Evolutionary conservation across 2,113 vertebrate genomes (phyloP).

Genomic region (Acinonyx jubatus): DNA sequence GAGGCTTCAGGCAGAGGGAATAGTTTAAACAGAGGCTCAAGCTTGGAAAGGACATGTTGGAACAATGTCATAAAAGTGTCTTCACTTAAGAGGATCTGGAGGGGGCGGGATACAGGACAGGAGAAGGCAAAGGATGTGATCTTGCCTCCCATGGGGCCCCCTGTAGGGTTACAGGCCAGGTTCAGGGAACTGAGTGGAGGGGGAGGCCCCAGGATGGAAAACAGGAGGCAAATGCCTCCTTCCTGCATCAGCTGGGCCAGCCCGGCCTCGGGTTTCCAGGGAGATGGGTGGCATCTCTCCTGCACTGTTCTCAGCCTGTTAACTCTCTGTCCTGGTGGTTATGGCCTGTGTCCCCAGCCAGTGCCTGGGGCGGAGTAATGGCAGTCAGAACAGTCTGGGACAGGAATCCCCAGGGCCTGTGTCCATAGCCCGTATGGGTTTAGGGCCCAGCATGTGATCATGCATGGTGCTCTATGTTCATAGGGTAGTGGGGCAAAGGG

Average conservation of each 20-base stretch:
- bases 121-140: not conserved
- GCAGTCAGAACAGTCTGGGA: not conserved
- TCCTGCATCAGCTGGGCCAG: not conserved
- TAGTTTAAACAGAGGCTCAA: not conserved
- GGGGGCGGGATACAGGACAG: not conserved
- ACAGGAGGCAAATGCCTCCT: not conserved
- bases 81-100: not conserved
- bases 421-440: not conserved
- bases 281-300: rapidly evolving
- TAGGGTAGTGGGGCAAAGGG: too few species aligned
- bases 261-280: not conserved
- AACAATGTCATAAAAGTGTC: rapidly evolving
- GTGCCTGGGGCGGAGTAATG: not conserved
- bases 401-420: not conserved
- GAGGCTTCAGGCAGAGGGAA: not conserved
- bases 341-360: not conserved
- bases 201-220: not conserved
- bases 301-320: not conserved
- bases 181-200: not conserved
- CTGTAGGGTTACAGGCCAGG: not conserved
- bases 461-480: rapidly evolving
- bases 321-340: not conserved
- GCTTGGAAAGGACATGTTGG: not conserved
- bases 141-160: rapidly evolving
- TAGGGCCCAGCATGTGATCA: not conserved